Evolutionary conservation across 1,140 invertebrate species (phyloP), one percentile per base, ranked within the genome.

Genomic region (Drosophila auraria): DNA sequence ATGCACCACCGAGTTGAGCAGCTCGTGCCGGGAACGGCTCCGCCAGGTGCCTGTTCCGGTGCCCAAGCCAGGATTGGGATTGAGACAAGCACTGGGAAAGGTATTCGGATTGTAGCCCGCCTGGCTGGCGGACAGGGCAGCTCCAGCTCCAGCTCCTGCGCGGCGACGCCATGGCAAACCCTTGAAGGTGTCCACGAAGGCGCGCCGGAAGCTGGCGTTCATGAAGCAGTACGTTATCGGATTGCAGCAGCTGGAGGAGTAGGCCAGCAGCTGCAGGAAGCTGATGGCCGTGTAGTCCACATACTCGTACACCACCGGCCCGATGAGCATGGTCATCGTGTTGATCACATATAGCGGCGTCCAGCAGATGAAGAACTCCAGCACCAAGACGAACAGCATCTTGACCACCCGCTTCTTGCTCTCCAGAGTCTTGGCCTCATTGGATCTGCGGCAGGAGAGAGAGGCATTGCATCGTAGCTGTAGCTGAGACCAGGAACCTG

Each of bases 191-290:
- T 94, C 93, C 15, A 97, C 94, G 83, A 98, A 98, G 0, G 96
- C 96, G 60, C 96, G 95, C 17, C 1, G 96, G 95, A 77, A 96
- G 95, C 45, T 97, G 94, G 93, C 98, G 92, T 98, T 98, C 97
- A 98, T 98, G 94, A 98, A 98, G 93, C 97, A 98, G 91, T 98
- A 98, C 0, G 97, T 98, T 82, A 98, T 97, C 0, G 97, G 97
- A 93, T 98, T 98, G 90, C 97, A 97, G 87, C 97, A 98, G 0
- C 96, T 97, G 2, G 97, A 97, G 38, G 96, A 94, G 90, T 98
- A 99, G 1, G 97, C 96, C 54, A 99, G 92, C 3, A 98, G 94
- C 60, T 98, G 97, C 1, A 98, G 94, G 2, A 96, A 94, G 0
- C 96, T 95, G 14, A 98, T 95, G 12, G 96, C 96, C 15, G 95